Base-by-base conservation (phyloP, 2,113 vertebrate genomes). In the Progne subis region DNA sequence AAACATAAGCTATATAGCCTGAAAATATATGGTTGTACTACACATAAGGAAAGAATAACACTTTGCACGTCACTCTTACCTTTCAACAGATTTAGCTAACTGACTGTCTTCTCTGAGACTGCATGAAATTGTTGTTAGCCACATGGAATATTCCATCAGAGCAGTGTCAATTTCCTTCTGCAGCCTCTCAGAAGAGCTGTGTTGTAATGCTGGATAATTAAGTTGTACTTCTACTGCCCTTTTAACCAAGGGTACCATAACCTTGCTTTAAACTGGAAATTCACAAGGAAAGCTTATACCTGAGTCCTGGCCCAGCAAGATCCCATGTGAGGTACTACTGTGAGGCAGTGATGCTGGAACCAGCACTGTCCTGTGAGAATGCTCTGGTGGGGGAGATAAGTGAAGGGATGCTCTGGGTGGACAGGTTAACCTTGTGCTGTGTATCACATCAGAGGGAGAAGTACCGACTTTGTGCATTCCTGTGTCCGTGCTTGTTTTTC, bases 111-210 rank as follows among this genome's bases (percentile, higher is more conserved):
- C n/a, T 88, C 80, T 67, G 69, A 84, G 32, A 17, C 70, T 91
- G 86, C 65, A 71, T 47, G 37, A 86, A 83, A 84, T 71, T 86
- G 68, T 60, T 92, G 47, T 75, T 87, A 91, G 39, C 88, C 57
- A 43, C 7, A 2, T 88, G 65, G 86, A 96, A 95, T 94, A 89
- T 94, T 92, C 92, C 74, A 85, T 94, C 65, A 88, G 52, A 86
- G 34, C 2, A 5, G 72, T 84, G 83, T 65, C 53, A 92, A 5
- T 95, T 95, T 90, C 56, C 37, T 84, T 56, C 46, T 86, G 50
- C 65, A 82, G 80, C 12, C 47, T 91, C 81, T 91, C 80, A 75
- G 71, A 95, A 88, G 63, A 94, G 76, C 69, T 93, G 60, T 0
- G 0, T 78, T 91, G 63, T 70, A 89, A 68, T 84, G 90, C 72